A percentile compares a stretch with the other conserved stretches of the same genome.
phyloP scores from a whole-genome alignment of 2,888 invertebrate species.

The Cerceris ruficornis region DNA sequence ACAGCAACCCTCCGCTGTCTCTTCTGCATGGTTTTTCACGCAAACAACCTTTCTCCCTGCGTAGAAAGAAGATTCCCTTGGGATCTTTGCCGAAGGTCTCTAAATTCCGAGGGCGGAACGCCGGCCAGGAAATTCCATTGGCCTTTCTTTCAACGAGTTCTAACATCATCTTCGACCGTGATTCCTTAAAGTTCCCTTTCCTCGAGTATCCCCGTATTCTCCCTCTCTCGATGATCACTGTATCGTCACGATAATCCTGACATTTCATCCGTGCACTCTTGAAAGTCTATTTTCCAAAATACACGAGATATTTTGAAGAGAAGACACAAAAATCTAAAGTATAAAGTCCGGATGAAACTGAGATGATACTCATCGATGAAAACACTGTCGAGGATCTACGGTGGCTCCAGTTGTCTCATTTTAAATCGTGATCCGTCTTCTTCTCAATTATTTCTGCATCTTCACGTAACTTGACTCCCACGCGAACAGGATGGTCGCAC shows the following conservation, averaged over 20 bases:
- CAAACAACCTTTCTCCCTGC: constrained; percentile 37
- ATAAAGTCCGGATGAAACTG: too few relatives aligned
- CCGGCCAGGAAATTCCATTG: constrained; percentile 74
- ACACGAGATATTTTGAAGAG: too few relatives aligned
- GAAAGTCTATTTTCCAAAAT: too few relatives aligned
- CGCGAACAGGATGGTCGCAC: constrained; percentile 3
- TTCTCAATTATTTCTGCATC: constrained; percentile 17
- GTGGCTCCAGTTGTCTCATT: constrained; percentile 3
- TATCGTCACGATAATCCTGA: neutral
- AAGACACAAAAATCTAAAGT: too few relatives aligned
- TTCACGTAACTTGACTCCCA: constrained; percentile 39
- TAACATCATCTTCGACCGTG: constrained; percentile 63
- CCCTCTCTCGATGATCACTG: neutral
- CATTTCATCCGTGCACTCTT: too few relatives aligned
- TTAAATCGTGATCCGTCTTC: constrained; percentile 11
- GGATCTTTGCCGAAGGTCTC: constrained; percentile 53
- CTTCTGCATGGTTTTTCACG: constrained; percentile 71
- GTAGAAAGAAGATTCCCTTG: constrained; percentile 59
- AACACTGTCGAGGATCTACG: neutral
- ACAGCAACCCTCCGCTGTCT: constrained; percentile 74
- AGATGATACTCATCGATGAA: too few relatives aligned
- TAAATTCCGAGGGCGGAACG: constrained; percentile 62
- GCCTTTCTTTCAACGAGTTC: constrained; percentile 74
- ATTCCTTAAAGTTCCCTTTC: neutral
- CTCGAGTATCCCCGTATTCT: neutral